A percentile compares a stretch with the other conserved stretches of the same genome.
These are phyloP conservation scores for Dreissena rostriformis DNA, from an alignment of 1,140 invertebrate genomes.

Conservation along the genomic window DNA sequence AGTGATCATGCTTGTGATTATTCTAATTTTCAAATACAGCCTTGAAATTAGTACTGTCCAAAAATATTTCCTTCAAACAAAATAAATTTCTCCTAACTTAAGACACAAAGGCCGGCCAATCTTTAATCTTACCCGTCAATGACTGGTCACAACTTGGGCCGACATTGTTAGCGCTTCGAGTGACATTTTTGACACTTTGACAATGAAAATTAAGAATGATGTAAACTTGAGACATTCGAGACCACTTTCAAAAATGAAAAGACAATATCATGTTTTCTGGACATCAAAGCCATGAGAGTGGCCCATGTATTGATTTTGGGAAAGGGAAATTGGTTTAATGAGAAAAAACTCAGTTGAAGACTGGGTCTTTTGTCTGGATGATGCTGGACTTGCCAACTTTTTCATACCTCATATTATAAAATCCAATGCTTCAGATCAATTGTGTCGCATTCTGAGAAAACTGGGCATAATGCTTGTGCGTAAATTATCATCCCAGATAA, in stretches of 20 bases:
- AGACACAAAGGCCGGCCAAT: constrained; percentile 27
- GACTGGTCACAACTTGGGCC: constrained; percentile 43
- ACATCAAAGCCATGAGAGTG: constrained; percentile 44
- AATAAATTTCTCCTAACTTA: background rate
- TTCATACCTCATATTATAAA: no score
- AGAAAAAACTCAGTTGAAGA: background rate
- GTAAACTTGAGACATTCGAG: constrained; percentile 21
- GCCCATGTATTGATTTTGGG: constrained; percentile 6
- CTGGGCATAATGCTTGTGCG: no score
- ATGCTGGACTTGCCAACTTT: background rate
- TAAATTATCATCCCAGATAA: no score
- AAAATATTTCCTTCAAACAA: no score
- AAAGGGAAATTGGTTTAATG: background rate
- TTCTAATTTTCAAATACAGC: no score
- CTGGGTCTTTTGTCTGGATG: background rate
- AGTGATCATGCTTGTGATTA: no score
- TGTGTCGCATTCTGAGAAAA: no score
- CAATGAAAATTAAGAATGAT: constrained; percentile 53
- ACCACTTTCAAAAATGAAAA: constrained; percentile 35
- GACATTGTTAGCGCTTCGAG: constrained; percentile 14
- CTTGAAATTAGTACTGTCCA: no score
- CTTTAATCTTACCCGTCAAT: constrained; percentile 39
- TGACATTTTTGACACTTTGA: constrained; percentile 35
- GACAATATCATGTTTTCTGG: constrained; percentile 19
- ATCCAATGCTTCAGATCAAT: no score